Base-by-base conservation (phyloP, 2,113 vertebrate species). In the Embiotoca jacksoni region DNA sequence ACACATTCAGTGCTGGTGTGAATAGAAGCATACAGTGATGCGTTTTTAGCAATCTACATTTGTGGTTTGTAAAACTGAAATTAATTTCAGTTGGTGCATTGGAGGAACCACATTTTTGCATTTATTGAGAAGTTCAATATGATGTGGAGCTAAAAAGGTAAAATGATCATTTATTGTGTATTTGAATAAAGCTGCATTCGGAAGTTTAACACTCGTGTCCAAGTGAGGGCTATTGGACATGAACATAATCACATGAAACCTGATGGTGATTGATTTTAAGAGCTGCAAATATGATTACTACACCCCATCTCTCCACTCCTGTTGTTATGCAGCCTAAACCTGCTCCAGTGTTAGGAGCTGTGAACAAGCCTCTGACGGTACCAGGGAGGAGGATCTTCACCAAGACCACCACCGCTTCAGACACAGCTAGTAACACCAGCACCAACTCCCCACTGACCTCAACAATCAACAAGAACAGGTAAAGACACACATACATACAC, bases 311-410 rank as follows among this genome's bases (percentile, higher is more conserved):
- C 39, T 58, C 15, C n/a, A 9, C 46, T 44, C 0, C 6, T 70
- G 46, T 61, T 3, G 30, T 39, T 9, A 1, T 39, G 67, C 87
- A 98, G 96, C 97, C 97, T 53, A 99, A 99, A 93, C 95, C 96
- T 77, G 93, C 96, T 1, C 96, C 95, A 36, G 98, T 99, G 55
- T 88, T 99, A 77, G 97, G 95, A 75, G 91, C 98, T 41, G 97
- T 99, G 81, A 99, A 99, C 89, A 99, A 99, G 84, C 96, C 97
- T 8, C 94, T 99, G 72, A 97, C 97, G 9, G 96, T 97, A 80
- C 96, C 97, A 30, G 97, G 96, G 82, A 96, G 96, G 70, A 96
- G 97, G 86, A 95, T 97, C 0, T 97, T 97, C 75, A 94, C 94
- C 46, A 97, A 97, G 93, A 95, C 94, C 66, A 72, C 95, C 14